phyloP scores from a whole-genome alignment of 2,113 vertebrate species.

The Paramormyrops kingsleyae region DNA sequence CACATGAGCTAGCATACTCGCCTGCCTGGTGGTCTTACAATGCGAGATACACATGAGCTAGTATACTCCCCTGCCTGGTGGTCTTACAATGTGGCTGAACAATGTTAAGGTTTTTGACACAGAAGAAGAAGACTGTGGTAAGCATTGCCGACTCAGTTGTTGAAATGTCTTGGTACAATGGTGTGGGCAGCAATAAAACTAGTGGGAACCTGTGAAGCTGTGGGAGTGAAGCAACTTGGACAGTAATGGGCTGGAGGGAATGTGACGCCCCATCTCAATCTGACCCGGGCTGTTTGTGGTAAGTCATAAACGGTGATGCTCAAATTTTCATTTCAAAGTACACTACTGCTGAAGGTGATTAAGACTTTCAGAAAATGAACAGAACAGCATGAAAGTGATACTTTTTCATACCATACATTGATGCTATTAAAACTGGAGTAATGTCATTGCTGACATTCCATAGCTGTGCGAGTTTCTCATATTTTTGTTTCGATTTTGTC shows the following conservation, averaged over 20 bases:
- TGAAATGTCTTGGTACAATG: not conserved
- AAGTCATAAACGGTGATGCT: not conserved
- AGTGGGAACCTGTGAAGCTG: not conserved
- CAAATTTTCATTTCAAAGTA: not conserved
- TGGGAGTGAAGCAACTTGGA: not conserved
- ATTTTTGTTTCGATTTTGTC: not conserved
- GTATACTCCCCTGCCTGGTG: too few relatives aligned
- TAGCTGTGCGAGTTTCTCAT: not conserved
- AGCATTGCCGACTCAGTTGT: not conserved
- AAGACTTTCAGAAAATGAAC: not conserved
- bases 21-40: not conserved
- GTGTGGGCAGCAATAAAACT: not conserved
- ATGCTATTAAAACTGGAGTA: not conserved
- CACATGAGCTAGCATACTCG: too few relatives aligned
- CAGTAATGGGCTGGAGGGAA: not conserved
- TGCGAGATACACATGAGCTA: too few relatives aligned
- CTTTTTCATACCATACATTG: not conserved
- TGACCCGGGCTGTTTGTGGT: not conserved
- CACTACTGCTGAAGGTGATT: not conserved
- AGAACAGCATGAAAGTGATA: not conserved
- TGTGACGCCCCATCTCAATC: not conserved
- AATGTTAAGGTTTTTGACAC: not conserved
- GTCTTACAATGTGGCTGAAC: not conserved
- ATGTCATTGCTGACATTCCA: not conserved
- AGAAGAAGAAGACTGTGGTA: not conserved